Conservation (phyloP, 2,888 invertebrate genomes). For the Eupsilia transversa region DNA sequence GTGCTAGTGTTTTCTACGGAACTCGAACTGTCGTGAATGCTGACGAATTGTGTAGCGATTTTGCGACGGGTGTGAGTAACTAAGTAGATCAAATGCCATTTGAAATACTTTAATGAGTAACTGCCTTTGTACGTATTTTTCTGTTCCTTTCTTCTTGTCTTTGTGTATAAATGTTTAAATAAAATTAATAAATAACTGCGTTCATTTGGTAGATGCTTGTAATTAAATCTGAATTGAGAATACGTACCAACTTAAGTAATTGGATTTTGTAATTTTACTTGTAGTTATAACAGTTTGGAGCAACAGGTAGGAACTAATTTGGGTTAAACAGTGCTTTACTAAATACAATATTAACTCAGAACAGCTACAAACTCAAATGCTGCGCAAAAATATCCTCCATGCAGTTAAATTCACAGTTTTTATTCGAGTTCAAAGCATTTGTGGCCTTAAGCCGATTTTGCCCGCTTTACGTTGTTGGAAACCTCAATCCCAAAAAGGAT, state of each 20-base stretch:
- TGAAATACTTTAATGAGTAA: not conserved
- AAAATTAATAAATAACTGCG: not conserved
- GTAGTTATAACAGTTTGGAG: not conserved
- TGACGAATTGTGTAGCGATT: conserved; percentile 32
- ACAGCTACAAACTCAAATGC: not conserved
- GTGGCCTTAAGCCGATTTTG: not conserved
- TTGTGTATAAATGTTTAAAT: too few relatives aligned
- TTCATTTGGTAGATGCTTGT: not conserved
- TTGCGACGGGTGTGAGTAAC: conserved; percentile 14
- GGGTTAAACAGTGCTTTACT: not conserved
- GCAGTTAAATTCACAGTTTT: not conserved
- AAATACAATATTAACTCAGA: not conserved
- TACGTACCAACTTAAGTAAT: not conserved
- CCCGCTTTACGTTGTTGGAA: conserved; percentile 17
- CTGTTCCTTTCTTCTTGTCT: too few relatives aligned
- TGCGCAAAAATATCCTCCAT: not conserved
- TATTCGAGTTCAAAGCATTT: not conserved
- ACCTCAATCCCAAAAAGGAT: conserved; percentile 20
- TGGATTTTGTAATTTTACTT: not conserved
- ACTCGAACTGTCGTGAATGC: conserved; percentile 22
- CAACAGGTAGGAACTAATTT: not conserved
- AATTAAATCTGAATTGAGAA: not conserved
- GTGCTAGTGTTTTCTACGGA: conserved; percentile 36
- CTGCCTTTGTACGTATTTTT: too few relatives aligned
- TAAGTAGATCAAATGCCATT: not conserved